Percentiles rank a stretch among this genome's conserved stretches.
These are phyloP conservation scores for Pionites leucogaster DNA, from an alignment of 2,113 vertebrate species.

Conservation along the genomic window DNA sequence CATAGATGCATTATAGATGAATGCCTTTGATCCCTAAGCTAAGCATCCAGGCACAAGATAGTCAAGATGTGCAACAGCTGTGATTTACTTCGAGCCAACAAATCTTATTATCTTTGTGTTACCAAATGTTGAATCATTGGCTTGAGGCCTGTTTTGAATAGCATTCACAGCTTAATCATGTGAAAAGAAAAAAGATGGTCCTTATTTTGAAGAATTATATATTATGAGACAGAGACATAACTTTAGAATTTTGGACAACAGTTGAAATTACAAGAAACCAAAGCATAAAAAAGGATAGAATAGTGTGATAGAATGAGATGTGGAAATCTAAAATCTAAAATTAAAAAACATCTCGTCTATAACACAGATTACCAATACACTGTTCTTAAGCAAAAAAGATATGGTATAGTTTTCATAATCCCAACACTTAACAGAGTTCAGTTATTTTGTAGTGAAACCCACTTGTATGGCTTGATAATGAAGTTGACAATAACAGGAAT, in stretches of 20 bases:
- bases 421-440: neutral
- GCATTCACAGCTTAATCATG: neutral
- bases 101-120: constrained; percentile 8
- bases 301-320: neutral
- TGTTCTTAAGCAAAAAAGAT: neutral
- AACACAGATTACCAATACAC: neutral
- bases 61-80: neutral
- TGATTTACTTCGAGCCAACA: neutral
- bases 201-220: neutral
- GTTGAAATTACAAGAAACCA: neutral
- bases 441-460: neutral
- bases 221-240: neutral
- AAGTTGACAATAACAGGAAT: neutral
- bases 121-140: neutral
- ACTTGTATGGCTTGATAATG: neutral
- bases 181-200: neutral
- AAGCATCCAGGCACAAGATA: neutral
- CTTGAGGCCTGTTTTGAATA: neutral
- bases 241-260: neutral
- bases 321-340: neutral
- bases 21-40: neutral
- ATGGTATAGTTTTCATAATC: neutral
- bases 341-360: neutral
- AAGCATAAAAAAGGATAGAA: neutral
- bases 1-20: neutral